Conservation (phyloP, 2,797 vertebrate species). For the Melopsittacus undulatus region DNA sequence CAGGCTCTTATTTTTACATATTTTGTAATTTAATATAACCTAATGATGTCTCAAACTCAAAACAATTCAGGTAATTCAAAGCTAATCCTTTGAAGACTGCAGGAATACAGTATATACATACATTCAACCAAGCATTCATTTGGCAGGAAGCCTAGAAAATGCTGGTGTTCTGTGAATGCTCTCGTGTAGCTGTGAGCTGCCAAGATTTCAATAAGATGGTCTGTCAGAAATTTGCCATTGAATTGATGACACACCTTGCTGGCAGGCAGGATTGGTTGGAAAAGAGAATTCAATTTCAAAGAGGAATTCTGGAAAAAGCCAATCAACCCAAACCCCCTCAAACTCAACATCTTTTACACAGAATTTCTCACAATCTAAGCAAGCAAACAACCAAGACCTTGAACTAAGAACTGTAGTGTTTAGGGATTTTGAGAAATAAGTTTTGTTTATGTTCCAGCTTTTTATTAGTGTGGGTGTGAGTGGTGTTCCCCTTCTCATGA, state of each 20-base stretch:
- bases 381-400: neutral
- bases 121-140: constrained; percentile 61
- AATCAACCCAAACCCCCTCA: neutral
- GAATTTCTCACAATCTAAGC: neutral
- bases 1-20: constrained; percentile 65
- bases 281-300: constrained; percentile 4
- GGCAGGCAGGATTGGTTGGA: constrained; percentile 3
- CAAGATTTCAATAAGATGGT: constrained; percentile 56
- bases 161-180: constrained; percentile 60
- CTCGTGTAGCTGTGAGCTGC: constrained; percentile 12
- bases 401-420: neutral
- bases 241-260: constrained; percentile 49
- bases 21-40: constrained; percentile 65
- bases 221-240: constrained; percentile 51
- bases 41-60: constrained; percentile 69
- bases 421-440: neutral
- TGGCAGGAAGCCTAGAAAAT: constrained; percentile 71
- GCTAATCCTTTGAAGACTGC: constrained; percentile 52
- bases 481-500: neutral
- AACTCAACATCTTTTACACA: neutral
- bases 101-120: constrained; percentile 46
- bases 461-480: neutral
- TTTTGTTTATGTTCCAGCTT: neutral
- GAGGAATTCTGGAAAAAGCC: neutral
- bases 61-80: constrained; percentile 67